Conservation (phyloP, 2,113 vertebrate species). For the Microcebus griseorufus region DNA sequence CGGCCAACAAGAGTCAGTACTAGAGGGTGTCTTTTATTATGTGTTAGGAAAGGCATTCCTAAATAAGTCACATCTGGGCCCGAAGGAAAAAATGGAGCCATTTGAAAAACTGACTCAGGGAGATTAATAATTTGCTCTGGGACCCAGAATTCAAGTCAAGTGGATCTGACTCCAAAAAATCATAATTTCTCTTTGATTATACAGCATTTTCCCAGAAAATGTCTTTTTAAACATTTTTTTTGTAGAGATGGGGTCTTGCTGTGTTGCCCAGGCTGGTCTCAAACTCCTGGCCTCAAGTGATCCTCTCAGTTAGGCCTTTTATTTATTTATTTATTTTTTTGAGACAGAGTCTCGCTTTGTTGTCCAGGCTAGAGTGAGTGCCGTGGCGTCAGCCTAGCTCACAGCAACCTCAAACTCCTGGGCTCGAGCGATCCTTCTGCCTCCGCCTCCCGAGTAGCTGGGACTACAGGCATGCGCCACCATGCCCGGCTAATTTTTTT, state of each 20-base stretch:
- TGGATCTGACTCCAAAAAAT: neutral
- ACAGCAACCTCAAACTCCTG: too few relatives aligned
- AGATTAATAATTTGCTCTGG: neutral
- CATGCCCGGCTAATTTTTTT: too few relatives aligned
- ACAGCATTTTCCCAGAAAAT: neutral
- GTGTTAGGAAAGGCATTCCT: neutral
- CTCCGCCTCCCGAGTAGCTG: too few relatives aligned
- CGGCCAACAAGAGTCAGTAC: neutral
- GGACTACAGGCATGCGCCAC: too few relatives aligned
- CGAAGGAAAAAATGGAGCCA: neutral
- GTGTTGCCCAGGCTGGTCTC: neutral
- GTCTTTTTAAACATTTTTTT: neutral
- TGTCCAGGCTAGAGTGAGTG: too few relatives aligned
- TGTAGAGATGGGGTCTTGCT: neutral
- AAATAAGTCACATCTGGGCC: neutral
- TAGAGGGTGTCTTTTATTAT: neutral
- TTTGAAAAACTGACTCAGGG: neutral
- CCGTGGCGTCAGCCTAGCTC: too few relatives aligned
- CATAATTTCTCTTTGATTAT: neutral
- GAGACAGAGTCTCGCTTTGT: too few relatives aligned
- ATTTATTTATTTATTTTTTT: too few relatives aligned
- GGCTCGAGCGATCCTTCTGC: too few relatives aligned
- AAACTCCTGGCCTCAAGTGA: neutral
- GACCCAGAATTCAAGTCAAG: neutral
- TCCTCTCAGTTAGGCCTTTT: neutral